Percentiles rank a stretch among this genome's conserved stretches.
Conservation (phyloP, 2,888 invertebrate species). For the Hirtodrosophila alboralis region DNA sequence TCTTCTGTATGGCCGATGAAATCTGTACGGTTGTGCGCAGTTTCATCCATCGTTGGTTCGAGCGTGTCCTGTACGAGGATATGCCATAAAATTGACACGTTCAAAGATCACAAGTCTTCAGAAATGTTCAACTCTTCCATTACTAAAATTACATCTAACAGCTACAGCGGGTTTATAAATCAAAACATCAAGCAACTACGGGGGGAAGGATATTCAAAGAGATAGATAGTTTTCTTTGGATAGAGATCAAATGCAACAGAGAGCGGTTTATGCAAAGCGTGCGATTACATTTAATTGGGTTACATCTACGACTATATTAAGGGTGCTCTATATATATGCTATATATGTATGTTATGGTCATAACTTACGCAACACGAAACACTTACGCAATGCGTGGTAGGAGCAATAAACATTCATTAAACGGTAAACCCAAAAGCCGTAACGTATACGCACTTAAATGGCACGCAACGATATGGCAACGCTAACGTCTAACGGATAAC, state of each 20-base stretch:
- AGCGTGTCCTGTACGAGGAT: slow-evolving; percentile 89
- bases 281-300: slow-evolving; percentile 23
- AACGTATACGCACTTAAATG: slow-evolving; percentile 53
- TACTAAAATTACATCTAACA: slow-evolving; percentile 32
- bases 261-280: slow-evolving; percentile 44
- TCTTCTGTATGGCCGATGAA: slow-evolving; percentile 95
- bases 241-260: slow-evolving; percentile 31
- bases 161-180: slow-evolving; percentile 35
- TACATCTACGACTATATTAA: slow-evolving; percentile 22
- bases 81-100: slow-evolving; percentile 42
- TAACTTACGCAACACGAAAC: slow-evolving; percentile 66
- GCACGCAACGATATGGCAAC: slow-evolving; percentile 57
- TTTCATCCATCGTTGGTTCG: slow-evolving; percentile 98
- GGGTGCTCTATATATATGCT: slow-evolving; percentile 44
- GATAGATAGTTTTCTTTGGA: not conserved
- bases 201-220: slow-evolving; percentile 5
- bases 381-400: slow-evolving; percentile 65
- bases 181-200: slow-evolving; percentile 48
- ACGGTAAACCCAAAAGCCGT: slow-evolving; percentile 58
- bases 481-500: slow-evolving; percentile 42
- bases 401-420: slow-evolving; percentile 64
- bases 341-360: slow-evolving; percentile 33
- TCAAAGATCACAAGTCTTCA: slow-evolving; percentile 42
- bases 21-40: slow-evolving; percentile 96
- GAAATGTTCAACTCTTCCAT: slow-evolving; percentile 1